Conservation (phyloP, 2,113 vertebrate genomes). For the Heliornis fulica region DNA sequence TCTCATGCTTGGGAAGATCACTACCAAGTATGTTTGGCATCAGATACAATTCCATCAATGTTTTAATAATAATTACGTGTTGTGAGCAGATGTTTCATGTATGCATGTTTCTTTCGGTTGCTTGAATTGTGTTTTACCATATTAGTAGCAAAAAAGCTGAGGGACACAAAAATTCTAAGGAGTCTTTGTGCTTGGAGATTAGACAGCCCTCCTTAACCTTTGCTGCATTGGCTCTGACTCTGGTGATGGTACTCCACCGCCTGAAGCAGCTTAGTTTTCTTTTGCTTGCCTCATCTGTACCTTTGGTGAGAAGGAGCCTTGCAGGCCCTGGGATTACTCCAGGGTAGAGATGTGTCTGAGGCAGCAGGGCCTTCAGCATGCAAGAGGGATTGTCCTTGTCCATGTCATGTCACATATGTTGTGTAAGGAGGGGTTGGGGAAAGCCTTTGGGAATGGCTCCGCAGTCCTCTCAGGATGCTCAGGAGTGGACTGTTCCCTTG, state of each 20-base stretch:
- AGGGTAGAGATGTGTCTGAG: neutral
- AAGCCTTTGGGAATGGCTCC: neutral
- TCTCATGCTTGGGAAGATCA: neutral
- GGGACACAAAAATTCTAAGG: neutral
- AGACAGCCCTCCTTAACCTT: neutral
- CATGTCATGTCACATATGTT: neutral
- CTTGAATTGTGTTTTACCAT: neutral
- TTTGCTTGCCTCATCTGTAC: neutral
- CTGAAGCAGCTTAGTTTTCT: neutral
- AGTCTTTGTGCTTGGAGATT: neutral
- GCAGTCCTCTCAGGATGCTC: accelerated
- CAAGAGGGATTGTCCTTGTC: neutral
- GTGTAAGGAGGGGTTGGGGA: neutral
- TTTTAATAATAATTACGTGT: neutral
- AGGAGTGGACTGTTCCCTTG: neutral
- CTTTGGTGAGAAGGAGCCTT: neutral
- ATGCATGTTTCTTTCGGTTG: neutral
- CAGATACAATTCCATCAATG: neutral
- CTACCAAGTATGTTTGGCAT: neutral
- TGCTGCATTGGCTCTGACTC: neutral
- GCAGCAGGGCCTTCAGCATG: neutral
- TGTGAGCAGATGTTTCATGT: neutral
- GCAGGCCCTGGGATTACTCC: neutral
- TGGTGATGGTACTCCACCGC: neutral
- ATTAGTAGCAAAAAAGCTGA: neutral